These are phyloP conservation scores for Tragelaphus imberbis DNA, from an alignment of 2,113 vertebrate species.

Conservation along the genomic window DNA sequence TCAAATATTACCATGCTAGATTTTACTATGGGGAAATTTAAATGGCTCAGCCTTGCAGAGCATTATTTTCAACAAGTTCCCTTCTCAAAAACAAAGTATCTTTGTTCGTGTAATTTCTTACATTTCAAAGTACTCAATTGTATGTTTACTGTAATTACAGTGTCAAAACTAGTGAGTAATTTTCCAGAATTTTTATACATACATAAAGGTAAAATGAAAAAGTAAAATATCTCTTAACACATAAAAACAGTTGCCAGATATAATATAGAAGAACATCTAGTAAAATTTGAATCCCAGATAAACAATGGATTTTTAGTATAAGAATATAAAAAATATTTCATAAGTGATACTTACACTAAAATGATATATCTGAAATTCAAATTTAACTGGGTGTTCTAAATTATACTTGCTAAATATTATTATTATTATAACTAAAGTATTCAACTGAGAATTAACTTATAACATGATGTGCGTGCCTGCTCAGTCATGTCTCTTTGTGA, in stretches of 20 bases:
- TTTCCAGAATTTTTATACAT: background rate
- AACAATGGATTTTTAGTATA: background rate
- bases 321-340: background rate
- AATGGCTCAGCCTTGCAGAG: background rate
- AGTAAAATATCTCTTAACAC: background rate
- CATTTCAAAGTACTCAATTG: background rate
- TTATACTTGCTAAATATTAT: background rate
- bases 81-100: background rate
- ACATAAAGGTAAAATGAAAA: background rate
- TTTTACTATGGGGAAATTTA: background rate
- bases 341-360: background rate
- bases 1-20: background rate
- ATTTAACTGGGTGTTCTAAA: background rate
- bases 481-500: background rate
- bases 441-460: background rate
- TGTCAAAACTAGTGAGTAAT: background rate
- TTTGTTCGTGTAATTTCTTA: background rate
- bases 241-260: background rate
- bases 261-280: background rate
- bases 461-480: fast-evolving
- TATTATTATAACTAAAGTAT: background rate
- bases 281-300: background rate
- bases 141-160: background rate
- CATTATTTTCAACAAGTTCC: background rate
- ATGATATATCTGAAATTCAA: constrained; percentile 1